Base-by-base conservation (phyloP, 2,113 vertebrate genomes). In the Oncorhynchus gorbuscha region DNA sequence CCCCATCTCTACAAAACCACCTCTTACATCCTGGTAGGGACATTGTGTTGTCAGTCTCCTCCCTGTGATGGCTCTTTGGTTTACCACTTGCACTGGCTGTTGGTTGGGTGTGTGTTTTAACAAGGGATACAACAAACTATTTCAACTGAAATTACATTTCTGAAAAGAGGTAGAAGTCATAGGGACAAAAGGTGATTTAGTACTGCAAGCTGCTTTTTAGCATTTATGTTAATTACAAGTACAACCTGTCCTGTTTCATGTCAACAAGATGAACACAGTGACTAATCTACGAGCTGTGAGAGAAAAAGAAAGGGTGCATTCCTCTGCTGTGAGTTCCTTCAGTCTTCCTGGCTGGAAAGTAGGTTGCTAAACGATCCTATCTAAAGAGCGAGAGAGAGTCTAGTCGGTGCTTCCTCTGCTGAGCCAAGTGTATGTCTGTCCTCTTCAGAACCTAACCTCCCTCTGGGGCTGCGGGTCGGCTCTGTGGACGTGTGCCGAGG, bases 21-120 rank as follows among this genome's bases (percentile, higher is more conserved):
- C 35, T 39, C 82, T 90, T 90, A 88, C 87, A 90, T 90, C 77
- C 83, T n/a, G 39, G 69, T 13, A 58, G 2, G 48, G 76, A 78
- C 69, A 78, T 58, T 14, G 39, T 0, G 11, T 45, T 84, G 84
- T 80, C 81, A 79, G 74, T 80, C 73, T 81, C 74, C 69, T 72
- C 45, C 74, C 84, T 89, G 82, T 76, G 74, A 85, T 84, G 80
- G 76, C 69, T 74, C 75, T 45, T 65, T 58, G 79, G 35, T 83
- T 88, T 85, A 79, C 48, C 75, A 45, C 75, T 68, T 51, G 35
- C 5, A 39, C 8, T 39, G 11, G 61, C 35, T 69, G 69, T 35
- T 61, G 70, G 77, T 2, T 4, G 11, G 64, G 45, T 55, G 75
- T 61, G n/a, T 68, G 22, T 28, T 28, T 58, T 80, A 51, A 77